Base-by-base conservation (phyloP, 2,113 vertebrate genomes). In the Chloropsis hardwickii region DNA sequence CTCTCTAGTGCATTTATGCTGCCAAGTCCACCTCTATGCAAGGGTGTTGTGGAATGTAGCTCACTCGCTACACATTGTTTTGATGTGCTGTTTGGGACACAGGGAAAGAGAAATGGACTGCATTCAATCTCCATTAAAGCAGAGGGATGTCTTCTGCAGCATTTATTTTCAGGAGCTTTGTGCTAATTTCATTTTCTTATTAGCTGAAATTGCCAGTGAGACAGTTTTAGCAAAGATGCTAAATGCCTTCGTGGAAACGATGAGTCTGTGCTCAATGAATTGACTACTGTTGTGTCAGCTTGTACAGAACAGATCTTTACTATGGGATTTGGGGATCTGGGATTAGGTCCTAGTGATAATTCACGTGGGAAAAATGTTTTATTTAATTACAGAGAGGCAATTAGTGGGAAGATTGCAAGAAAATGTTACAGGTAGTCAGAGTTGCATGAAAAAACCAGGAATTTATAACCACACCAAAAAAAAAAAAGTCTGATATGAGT, bases 151-250 rank as follows among this genome's bases (percentile, higher is more conserved):
- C 88, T 93, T 96, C 47, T 1, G 5, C 56, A 58, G 79, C 73
- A 96, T 93, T 96, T 95, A 93, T 96, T 96, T 96, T 88, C 88
- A 90, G 88, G 84, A 86, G 88, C 76, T 92, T 88, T 93, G 66
- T 1, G 0, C 31, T 93, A 96, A 95, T 72, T 93, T 96, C n/a
- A 72, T 96, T 96, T 95, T 95, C 92, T 90, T 94, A 93, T 88
- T 96, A 95, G 80, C 71, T 86, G 67, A 92, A 93, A 95, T 93
- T 94, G 82, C 85, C 56, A 65, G 69, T 64, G 72, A 94, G 88
- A 95, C 79, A 71, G 64, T 94, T 96, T 95, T 77, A 95, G 93
- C 91, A 90, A 44, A 35, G 90, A 90, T 92, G 71, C 82, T 90
- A 93, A 94, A 93, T 77, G 85, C 3, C 11, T 90, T 93, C 5